phyloP scores from a whole-genome alignment of 2,888 invertebrate genomes.

The Shargacucullia verbasci region DNA sequence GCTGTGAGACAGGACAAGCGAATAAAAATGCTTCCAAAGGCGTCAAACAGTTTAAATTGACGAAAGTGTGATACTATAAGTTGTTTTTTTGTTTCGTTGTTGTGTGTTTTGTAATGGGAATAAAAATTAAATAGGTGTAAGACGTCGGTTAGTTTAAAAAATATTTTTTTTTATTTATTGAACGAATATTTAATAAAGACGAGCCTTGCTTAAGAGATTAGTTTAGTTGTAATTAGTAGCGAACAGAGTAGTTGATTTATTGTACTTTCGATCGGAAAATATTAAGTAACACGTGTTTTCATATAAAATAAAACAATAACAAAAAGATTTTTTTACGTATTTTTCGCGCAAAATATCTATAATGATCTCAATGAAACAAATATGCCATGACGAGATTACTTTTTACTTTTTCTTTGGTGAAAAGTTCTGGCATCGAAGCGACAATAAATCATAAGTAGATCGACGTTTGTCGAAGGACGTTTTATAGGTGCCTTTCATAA shows the following conservation, averaged over 20 bases:
- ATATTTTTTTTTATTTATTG: slow-evolving; percentile 82
- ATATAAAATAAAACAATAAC: slow-evolving; percentile 40
- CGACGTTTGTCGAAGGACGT: slow-evolving; percentile 81
- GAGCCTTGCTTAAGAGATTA: slow-evolving; percentile 88
- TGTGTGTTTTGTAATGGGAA: slow-evolving; percentile 87
- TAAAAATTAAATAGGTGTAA: slow-evolving; percentile 74
- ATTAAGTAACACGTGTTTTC: slow-evolving; percentile 41
- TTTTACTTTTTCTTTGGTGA: slow-evolving; percentile 33
- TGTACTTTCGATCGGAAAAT: slow-evolving; percentile 61
- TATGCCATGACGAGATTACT: slow-evolving; percentile 42
- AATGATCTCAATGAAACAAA: slow-evolving; percentile 61
- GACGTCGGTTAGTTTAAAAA: slow-evolving; percentile 75
- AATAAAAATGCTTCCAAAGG: slow-evolving; percentile 82
- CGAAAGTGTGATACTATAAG: slow-evolving; percentile 87
- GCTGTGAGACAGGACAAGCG: slow-evolving; percentile 81
- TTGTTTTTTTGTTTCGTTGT: slow-evolving; percentile 86
- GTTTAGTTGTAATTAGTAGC: slow-evolving; percentile 84
- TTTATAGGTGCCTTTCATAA: slow-evolving; percentile 88
- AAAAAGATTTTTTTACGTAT: slow-evolving; percentile 42
- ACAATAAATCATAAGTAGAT: slow-evolving; percentile 75
- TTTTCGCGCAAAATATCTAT: slow-evolving; percentile 43
- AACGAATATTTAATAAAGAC: slow-evolving; percentile 87
- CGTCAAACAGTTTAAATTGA: slow-evolving; percentile 78
- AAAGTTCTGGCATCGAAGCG: slow-evolving; percentile 70
- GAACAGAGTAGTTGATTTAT: slow-evolving; percentile 68